Conservation (phyloP, 1,140 invertebrate species). For the Maniola jurtina region DNA sequence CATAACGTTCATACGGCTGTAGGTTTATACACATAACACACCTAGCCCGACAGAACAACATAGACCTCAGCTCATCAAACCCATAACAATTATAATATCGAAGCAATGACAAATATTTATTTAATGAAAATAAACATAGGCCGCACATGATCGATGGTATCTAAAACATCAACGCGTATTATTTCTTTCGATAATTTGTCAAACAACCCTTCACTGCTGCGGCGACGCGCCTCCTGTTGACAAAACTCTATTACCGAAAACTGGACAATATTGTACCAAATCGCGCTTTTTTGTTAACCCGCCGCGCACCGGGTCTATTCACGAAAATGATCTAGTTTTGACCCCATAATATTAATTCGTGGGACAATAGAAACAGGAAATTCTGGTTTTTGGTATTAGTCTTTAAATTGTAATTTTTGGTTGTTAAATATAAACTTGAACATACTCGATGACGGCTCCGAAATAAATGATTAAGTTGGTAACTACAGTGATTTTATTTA, state of each 20-base stretch:
- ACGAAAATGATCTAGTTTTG: slow-evolving; percentile 68
- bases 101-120: neutral
- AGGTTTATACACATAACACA: too few relatives aligned
- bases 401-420: slow-evolving; percentile 16
- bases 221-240: slow-evolving; percentile 67
- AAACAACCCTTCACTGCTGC: slow-evolving; percentile 54
- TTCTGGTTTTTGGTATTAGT: slow-evolving; percentile 51
- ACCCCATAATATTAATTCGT: slow-evolving; percentile 51
- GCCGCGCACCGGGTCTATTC: slow-evolving; percentile 49
- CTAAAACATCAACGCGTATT: slow-evolving; percentile 62
- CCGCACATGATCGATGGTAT: slow-evolving; percentile 52
- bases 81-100: too few relatives aligned
- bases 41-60: too few relatives aligned
- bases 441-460: slow-evolving; percentile 13
- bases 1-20: too few relatives aligned
- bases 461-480: neutral
- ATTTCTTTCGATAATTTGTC: slow-evolving; percentile 67
- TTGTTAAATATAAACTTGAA: slow-evolving; percentile 19
- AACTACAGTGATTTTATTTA: neutral
- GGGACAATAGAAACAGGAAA: slow-evolving; percentile 61
- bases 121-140: slow-evolving; percentile 5
- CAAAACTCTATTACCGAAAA: slow-evolving; percentile 77
- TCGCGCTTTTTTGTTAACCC: slow-evolving; percentile 59
- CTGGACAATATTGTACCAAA: slow-evolving; percentile 71
- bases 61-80: too few relatives aligned